These are phyloP conservation scores for Microplitis manilae DNA, from an alignment of 2,888 invertebrate species.

Conservation along the genomic window DNA sequence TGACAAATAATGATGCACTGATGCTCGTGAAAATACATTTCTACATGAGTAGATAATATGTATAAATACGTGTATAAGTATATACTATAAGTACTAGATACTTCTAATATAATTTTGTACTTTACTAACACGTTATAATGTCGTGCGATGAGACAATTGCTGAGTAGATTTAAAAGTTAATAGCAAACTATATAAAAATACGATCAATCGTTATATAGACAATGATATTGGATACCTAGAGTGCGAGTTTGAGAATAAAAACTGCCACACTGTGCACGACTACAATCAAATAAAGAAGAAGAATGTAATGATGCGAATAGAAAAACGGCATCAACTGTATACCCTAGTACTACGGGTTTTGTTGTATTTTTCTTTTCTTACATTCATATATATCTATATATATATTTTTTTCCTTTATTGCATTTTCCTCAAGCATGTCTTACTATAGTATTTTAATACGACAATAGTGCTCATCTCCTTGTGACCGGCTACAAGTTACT, in stretches of 20 bases:
- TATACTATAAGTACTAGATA: slow-evolving; percentile 13
- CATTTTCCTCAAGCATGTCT: background rate
- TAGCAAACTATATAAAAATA: background rate
- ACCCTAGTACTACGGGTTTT: background rate
- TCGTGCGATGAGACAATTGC: background rate
- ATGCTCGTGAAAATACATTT: slow-evolving; percentile 49
- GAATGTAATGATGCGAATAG: background rate
- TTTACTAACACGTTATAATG: background rate
- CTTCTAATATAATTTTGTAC: background rate
- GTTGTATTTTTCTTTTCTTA: background rate
- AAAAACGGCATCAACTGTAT: background rate
- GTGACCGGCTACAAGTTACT: no score
- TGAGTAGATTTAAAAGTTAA: background rate
- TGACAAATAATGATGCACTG: slow-evolving; percentile 15
- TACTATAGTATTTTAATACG: background rate
- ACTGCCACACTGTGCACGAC: no score
- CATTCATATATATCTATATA: no score
- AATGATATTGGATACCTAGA: background rate
- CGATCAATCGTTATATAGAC: background rate
- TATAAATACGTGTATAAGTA: background rate
- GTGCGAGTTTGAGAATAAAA: background rate
- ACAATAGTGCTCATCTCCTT: no score
- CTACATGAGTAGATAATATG: slow-evolving; percentile 1
- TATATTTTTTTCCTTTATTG: background rate
- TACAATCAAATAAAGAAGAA: background rate